phyloP scores from a whole-genome alignment of 2,113 vertebrate genomes.

The Alligator mississippiensis region DNA sequence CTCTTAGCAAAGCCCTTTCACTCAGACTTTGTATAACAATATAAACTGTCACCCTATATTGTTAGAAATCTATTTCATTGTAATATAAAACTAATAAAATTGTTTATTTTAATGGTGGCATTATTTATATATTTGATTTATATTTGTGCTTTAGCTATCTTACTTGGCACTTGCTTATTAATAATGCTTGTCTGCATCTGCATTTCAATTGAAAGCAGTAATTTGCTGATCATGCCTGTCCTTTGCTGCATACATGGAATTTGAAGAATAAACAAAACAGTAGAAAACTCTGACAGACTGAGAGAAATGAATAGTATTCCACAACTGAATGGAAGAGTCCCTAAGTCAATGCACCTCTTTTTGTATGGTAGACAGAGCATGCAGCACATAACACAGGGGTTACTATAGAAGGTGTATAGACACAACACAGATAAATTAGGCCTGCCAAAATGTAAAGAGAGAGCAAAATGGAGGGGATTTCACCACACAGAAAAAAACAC shows the following conservation, averaged over 20 bases:
- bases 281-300: neutral
- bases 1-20: neutral
- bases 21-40: neutral
- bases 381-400: neutral
- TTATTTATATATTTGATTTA: neutral
- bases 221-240: neutral
- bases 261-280: neutral
- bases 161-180: neutral
- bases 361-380: neutral
- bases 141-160: neutral
- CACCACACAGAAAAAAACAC: neutral
- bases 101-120: rapidly evolving
- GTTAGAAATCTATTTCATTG: neutral
- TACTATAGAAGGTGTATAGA: conserved; percentile 4
- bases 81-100: neutral
- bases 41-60: neutral
- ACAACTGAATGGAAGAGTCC: neutral
- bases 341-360: neutral
- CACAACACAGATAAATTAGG: conserved; percentile 22
- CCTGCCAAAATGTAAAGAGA: conserved; percentile 27
- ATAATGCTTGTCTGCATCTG: neutral
- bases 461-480: neutral
- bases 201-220: neutral
- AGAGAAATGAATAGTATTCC: neutral
- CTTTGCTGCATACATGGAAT: neutral